A percentile compares a stretch with the other conserved stretches of the same genome.
These are phyloP conservation scores for Labeo catla DNA, from an alignment of 2,113 vertebrate species.

Conservation along the genomic window DNA sequence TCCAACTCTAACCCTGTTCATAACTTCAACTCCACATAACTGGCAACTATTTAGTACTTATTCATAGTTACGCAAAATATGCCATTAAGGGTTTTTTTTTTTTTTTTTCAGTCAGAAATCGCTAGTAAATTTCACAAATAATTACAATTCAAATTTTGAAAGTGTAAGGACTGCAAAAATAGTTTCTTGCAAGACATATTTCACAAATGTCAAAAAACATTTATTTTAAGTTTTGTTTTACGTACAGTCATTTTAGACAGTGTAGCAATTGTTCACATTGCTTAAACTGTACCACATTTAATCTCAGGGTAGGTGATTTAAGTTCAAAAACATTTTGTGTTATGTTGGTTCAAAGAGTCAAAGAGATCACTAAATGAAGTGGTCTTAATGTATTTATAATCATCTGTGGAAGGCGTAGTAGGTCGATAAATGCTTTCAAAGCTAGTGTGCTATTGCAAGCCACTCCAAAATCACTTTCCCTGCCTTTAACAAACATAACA, in stretches of 20 bases:
- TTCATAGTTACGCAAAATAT: neutral
- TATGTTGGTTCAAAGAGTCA: too few species aligned
- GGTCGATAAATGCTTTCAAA: too few species aligned
- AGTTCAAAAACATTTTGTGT: too few species aligned
- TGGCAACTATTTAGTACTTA: neutral
- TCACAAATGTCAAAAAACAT: neutral
- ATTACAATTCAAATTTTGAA: neutral
- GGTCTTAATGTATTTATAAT: too few species aligned
- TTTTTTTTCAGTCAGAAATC: too few species aligned
- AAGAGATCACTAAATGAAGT: too few species aligned
- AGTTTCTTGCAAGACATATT: neutral
- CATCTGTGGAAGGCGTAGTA: too few species aligned
- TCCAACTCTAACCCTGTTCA: neutral
- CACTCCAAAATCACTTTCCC: too few species aligned
- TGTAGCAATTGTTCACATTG: neutral
- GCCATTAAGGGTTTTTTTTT: too few species aligned
- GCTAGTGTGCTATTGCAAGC: too few species aligned
- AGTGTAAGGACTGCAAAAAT: neutral
- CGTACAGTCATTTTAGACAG: neutral
- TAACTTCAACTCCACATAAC: neutral
- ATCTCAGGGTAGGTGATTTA: too few species aligned
- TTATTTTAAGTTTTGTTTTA: neutral
- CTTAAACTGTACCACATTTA: neutral
- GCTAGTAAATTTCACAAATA: neutral
- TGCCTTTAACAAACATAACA: too few species aligned